These are phyloP conservation scores for Epinephelus coioides DNA, from an alignment of 2,797 vertebrate genomes.

Conservation along the genomic window DNA sequence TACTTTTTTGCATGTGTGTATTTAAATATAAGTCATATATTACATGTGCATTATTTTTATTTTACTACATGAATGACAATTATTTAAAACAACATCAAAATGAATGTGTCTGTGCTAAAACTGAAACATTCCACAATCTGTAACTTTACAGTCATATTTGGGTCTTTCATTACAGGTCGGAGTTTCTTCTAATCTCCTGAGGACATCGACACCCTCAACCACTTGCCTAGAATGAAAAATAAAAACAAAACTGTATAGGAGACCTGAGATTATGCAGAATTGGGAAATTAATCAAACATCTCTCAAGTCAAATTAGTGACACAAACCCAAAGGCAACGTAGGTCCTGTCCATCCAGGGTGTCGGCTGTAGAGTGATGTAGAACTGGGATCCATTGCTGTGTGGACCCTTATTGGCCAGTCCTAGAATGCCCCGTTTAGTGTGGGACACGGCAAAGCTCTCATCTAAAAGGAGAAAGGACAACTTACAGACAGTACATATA, in stretches of 20 bases:
- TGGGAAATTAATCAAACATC: background rate
- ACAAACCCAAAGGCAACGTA: conserved; percentile 94
- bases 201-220: conserved; percentile 89
- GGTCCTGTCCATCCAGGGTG: conserved; percentile 90
- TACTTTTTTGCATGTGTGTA: too few relatives aligned
- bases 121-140: conserved; percentile 85
- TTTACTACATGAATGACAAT: conserved; percentile 10
- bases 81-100: background rate
- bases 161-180: conserved; percentile 89
- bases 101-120: conserved; percentile 55
- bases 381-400: conserved; percentile 94
- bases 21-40: background rate
- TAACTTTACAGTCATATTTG: conserved; percentile 84
- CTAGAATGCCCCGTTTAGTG: conserved; percentile 87
- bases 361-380: conserved; percentile 91
- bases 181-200: conserved; percentile 86
- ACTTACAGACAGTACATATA: background rate
- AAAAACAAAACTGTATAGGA: conserved; percentile 10
- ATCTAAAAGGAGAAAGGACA: conserved; percentile 78
- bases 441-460: conserved; percentile 91
- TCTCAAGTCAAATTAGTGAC: background rate
- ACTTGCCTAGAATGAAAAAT: conserved; percentile 83
- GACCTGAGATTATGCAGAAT: background rate
- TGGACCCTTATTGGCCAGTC: conserved; percentile 91
- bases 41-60: conserved; percentile 4